phyloP scores from a whole-genome alignment of 2,888 invertebrate species.

The Leucania comma region DNA sequence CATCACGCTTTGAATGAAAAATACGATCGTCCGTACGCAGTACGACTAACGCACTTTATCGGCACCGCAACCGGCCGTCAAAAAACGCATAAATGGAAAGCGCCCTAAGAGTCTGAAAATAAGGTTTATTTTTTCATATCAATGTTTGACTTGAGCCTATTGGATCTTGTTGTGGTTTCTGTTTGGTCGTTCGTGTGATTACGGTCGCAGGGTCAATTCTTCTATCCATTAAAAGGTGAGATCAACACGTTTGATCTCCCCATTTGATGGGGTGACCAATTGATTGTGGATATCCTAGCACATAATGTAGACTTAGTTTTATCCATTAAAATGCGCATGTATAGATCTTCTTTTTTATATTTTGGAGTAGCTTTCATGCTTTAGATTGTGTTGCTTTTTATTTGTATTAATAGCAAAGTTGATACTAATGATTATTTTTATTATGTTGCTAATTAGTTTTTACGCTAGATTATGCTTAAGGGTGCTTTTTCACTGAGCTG shows the following conservation, averaged over 20 bases:
- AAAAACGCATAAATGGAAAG: too few species aligned
- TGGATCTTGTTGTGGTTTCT: constrained; percentile 76
- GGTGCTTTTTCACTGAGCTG: too few species aligned
- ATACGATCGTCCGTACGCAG: too few species aligned
- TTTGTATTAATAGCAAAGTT: constrained; percentile 29
- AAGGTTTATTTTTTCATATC: neutral
- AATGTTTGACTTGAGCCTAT: neutral
- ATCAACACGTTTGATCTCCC: constrained; percentile 61
- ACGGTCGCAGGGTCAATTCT: constrained; percentile 87
- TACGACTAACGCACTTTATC: too few species aligned
- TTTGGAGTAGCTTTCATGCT: constrained; percentile 41
- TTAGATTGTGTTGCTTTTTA: constrained; percentile 45
- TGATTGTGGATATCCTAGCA: constrained; percentile 88
- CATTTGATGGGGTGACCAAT: constrained; percentile 85
- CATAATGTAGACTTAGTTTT: constrained; percentile 69
- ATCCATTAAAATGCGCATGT: constrained; percentile 40
- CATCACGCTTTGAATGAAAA: too few species aligned
- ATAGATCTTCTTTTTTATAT: constrained; percentile 26
- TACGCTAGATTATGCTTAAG: constrained; percentile 28
- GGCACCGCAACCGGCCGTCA: too few species aligned
- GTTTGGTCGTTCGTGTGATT: constrained; percentile 82
- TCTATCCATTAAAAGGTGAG: constrained; percentile 83
- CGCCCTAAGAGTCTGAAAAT: neutral
- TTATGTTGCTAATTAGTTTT: constrained; percentile 53
- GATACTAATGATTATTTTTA: constrained; percentile 40